Evolutionary conservation across 2,797 vertebrate genomes (phyloP).

Genomic region (Sparidentex hasta): DNA sequence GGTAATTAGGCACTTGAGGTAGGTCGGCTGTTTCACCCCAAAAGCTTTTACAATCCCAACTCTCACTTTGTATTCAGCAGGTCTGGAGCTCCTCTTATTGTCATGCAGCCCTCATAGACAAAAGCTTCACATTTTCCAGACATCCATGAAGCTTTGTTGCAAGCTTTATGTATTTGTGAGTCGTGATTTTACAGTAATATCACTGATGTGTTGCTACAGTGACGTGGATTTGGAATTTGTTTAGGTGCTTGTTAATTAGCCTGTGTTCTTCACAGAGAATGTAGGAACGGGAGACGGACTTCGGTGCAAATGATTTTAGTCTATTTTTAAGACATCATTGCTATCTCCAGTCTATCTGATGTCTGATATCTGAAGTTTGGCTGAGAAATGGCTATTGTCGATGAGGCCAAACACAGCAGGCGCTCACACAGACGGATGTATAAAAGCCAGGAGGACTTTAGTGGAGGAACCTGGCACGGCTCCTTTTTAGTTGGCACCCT

Average conservation of each 20-base stretch:
- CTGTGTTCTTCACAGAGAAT: background rate
- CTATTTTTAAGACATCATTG: background rate
- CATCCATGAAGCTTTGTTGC: background rate
- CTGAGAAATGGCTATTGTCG: too few species aligned
- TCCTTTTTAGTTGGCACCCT: background rate
- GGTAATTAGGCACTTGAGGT: background rate
- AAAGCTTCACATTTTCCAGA: background rate
- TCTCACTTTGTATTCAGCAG: background rate
- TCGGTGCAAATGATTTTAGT: background rate
- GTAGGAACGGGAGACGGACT: too few species aligned
- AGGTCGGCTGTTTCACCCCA: background rate
- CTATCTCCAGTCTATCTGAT: background rate
- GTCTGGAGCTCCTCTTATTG: background rate
- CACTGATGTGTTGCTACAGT: background rate
- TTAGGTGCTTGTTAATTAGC: background rate
- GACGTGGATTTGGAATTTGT: background rate
- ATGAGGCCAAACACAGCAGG: background rate
- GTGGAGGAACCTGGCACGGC: background rate
- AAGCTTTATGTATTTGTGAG: background rate
- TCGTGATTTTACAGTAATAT: background rate
- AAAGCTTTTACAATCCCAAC: background rate
- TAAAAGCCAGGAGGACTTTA: background rate
- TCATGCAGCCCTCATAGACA: background rate
- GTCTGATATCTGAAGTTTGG: background rate
- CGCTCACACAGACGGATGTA: background rate